Evolutionary conservation across 2,113 vertebrate genomes (phyloP), one percentile per base, ranked within the genome.

Genomic region (Onychorhynchus coronatus): DNA sequence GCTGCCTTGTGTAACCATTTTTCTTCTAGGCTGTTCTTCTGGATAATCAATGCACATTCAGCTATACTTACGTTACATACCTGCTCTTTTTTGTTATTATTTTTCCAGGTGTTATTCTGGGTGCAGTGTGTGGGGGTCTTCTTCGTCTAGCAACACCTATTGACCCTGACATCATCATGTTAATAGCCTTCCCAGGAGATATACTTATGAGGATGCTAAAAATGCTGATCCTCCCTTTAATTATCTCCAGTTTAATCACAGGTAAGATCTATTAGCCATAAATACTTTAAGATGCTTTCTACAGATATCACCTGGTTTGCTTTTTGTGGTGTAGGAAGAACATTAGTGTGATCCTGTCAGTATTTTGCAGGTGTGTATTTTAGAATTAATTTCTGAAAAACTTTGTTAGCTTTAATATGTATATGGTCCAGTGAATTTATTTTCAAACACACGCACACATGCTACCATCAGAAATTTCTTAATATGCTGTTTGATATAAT

Each of bases 121-220:
- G 99, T 88, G 99, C 99, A 17, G 95, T 99, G 14, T 93, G 98
- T 92, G 99, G 99, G 55, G 98, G 98, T 93, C 97, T 99, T 87
- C 98, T 99, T 88, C 99, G 99, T 39, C 96, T 99, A 62, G 99
- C 99, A 44, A 98, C 99, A 50, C 99, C 99, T 24, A 98, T 99
- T 93, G 98, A 99, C 91, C 99, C 99, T 12, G 99, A 99, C 66
- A 98, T 99, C 62, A 85, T 99, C 91, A 99, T 99, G 99, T 96
- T 99, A 94, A 99, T 99, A 95, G 98, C 99, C 88, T 99, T 99
- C 96, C 99, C 99, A 5, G 99, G 99, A 97, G 99, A 99, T 76
- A 99, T 99, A 90, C 98, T 99, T 78, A 99, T 99, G 99, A 98
- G 99, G 97, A 99, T 99, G 99, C 97, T 99, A 85, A 99, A 99